Conservation (phyloP, 1,140 invertebrate genomes). For the Lordiphosa collinella region DNA sequence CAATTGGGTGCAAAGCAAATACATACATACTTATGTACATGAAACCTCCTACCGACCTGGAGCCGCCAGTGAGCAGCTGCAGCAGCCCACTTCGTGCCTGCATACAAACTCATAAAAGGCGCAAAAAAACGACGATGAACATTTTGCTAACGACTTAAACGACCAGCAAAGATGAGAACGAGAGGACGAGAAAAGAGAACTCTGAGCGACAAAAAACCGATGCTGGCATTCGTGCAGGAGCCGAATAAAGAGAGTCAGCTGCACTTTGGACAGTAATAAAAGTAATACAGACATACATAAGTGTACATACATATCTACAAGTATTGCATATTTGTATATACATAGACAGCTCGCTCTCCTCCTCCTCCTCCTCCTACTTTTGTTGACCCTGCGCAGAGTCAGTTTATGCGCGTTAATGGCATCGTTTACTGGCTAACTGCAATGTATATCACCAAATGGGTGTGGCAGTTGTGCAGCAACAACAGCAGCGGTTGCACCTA, state of each 20-base stretch:
- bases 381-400: slow-evolving; percentile 58
- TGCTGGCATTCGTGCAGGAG: slow-evolving; percentile 5
- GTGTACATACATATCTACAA: slow-evolving; percentile 20
- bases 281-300: slow-evolving; percentile 57
- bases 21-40: slow-evolving; percentile 10
- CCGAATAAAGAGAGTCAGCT: slow-evolving; percentile 50
- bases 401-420: slow-evolving; percentile 76
- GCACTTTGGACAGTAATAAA: slow-evolving; percentile 75
- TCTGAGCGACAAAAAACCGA: slow-evolving; percentile 7
- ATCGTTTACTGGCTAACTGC: slow-evolving; percentile 76
- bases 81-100: slow-evolving; percentile 45
- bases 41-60: slow-evolving; percentile 23
- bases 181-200: slow-evolving; percentile 33
- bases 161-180: slow-evolving; percentile 26
- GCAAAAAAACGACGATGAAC: slow-evolving; percentile 63
- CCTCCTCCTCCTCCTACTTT: slow-evolving; percentile 17
- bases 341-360: not conserved
- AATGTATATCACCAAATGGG: slow-evolving; percentile 20
- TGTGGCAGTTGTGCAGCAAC: slow-evolving; percentile 33
- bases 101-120: slow-evolving; percentile 54
- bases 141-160: slow-evolving; percentile 71
- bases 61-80: slow-evolving; percentile 43
- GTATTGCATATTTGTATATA: slow-evolving; percentile 6
- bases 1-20: slow-evolving; percentile 47
- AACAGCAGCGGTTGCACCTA: slow-evolving; percentile 15